Evolutionary conservation across 2,797 vertebrate genomes (phyloP), one percentile per base, ranked within the genome.

Genomic region (Coilia nasus): DNA sequence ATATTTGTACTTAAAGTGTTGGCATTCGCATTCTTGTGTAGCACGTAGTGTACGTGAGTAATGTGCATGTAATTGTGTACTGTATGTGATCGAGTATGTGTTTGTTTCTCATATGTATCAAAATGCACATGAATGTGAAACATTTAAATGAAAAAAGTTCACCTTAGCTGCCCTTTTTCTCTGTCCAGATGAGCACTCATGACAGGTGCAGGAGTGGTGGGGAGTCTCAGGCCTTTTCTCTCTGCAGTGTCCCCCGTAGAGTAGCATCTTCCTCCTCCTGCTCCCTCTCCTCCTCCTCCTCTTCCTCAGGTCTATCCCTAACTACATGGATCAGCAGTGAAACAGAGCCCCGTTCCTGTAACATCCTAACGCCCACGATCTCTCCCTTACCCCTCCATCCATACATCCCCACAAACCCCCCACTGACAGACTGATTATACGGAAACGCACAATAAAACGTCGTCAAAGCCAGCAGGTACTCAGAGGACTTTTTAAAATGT

Each of bases 111-210:
- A 9, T 10, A 54, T 14, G 14, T 54, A 54, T 9, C 50, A 54
- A 54, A 54, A 54, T 54, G 50, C 50, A 54, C 50, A 54, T 54
- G 35, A 54, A 54, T 14, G 50, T 54, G 50, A 54, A 3, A 7
- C 2, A 54, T 54, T 2, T 54, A 54, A 1, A 35, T 84, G 50
- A 83, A 3, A 21, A 64, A 41, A 89, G 83, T 88, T 91, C 84
- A 93, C 81, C 50, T 71, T 59, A 60, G 90, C 82, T 90, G 82
- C 91, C 88, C 84, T 90, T 93, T 92, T 83, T 91, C 91, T 93
- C 89, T 91, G 75, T 89, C 87, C 88, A 94, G 92, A 92, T 85
- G 83, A 83, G 88, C 87, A 87, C 87, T 93, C 88, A 85, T 93
- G 91, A 94, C 91, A 92, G 89, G 82, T 82, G 81, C 85, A 86